Evolutionary conservation across 2,888 invertebrate species (phyloP).

Genomic region (Margaritifera margaritifera): DNA sequence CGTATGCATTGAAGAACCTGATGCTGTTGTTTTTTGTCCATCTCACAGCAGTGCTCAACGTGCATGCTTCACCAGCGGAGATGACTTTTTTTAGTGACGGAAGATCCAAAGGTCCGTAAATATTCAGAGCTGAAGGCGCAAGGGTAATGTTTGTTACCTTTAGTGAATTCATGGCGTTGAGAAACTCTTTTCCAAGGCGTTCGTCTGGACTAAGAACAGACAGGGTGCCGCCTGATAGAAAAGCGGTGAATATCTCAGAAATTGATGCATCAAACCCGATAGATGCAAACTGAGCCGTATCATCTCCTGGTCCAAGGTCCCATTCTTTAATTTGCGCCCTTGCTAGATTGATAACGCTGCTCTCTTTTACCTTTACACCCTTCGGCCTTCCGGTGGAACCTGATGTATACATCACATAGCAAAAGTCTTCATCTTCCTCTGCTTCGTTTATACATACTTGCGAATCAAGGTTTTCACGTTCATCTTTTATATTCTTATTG

Average conservation of each 20-base stretch:
- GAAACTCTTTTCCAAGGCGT: conserved; percentile 84
- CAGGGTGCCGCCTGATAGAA: conserved; percentile 83
- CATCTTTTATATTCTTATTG: not conserved
- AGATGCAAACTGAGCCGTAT: conserved; percentile 91
- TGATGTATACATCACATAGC: conserved; percentile 84
- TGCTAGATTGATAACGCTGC: conserved; percentile 80
- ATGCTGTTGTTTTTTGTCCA: conserved; percentile 83
- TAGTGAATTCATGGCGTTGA: conserved; percentile 81
- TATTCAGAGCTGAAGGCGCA: conserved; percentile 84
- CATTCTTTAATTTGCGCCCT: conserved; percentile 91
- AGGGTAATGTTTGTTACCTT: conserved; percentile 74
- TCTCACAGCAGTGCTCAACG: conserved; percentile 81
- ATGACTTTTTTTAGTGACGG: conserved; percentile 81
- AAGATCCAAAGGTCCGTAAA: conserved; percentile 76
- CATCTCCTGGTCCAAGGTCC: conserved; percentile 82
- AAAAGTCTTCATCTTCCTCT: conserved; percentile 24
- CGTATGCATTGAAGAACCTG: conserved; percentile 89
- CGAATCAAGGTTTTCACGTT: not conserved
- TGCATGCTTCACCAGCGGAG: conserved; percentile 89
- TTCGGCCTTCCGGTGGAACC: conserved; percentile 91
- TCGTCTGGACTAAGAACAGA: conserved; percentile 84
- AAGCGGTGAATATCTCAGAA: conserved; percentile 89
- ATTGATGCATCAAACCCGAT: conserved; percentile 93
- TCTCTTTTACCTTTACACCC: conserved; percentile 87
- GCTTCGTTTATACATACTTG: not conserved